Evolutionary conservation across 2,797 vertebrate genomes (phyloP).

Genomic region (Acrocephalus scirpaceus): DNA sequence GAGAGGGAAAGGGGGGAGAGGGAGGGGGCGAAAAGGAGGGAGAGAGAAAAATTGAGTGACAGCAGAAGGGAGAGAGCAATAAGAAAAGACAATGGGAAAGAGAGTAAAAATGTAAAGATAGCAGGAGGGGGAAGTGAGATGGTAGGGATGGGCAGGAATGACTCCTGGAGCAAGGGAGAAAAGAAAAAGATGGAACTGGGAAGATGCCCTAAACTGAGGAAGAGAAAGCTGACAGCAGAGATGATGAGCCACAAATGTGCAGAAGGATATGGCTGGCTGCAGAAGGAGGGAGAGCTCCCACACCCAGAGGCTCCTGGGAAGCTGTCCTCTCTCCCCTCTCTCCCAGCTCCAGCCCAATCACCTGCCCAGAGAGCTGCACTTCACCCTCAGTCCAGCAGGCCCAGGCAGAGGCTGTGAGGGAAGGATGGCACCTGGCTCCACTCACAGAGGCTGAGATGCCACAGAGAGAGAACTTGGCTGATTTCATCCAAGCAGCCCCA

Average conservation of each 20-base stretch:
- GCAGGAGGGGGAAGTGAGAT: not conserved
- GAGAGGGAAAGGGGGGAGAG: conserved; percentile 58
- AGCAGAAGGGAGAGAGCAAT: conserved; percentile 49
- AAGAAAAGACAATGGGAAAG: conserved; percentile 46
- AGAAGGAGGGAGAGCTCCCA: conserved; percentile 54
- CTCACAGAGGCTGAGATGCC: not conserved
- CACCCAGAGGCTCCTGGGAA: conserved; percentile 38
- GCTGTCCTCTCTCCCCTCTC: not conserved
- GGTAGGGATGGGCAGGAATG: not conserved
- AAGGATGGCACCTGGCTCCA: not conserved
- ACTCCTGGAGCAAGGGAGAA: not conserved
- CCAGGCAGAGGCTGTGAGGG: not conserved
- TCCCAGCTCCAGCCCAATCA: conserved; percentile 14
- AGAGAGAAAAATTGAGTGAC: conserved; percentile 61
- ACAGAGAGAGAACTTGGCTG: not conserved
- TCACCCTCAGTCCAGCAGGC: conserved; percentile 2
- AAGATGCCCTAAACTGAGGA: not conserved
- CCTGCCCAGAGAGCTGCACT: not conserved
- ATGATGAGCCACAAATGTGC: conserved; percentile 6
- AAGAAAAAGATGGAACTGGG: not conserved
- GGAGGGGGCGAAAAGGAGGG: conserved; percentile 51
- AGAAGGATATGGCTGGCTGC: not conserved
- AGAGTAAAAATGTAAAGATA: not conserved
- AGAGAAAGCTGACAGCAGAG: not conserved
- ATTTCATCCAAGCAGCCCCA: not conserved